Conservation (phyloP, 1,140 invertebrate species). For the Panagrolaimus sp. region DNA sequence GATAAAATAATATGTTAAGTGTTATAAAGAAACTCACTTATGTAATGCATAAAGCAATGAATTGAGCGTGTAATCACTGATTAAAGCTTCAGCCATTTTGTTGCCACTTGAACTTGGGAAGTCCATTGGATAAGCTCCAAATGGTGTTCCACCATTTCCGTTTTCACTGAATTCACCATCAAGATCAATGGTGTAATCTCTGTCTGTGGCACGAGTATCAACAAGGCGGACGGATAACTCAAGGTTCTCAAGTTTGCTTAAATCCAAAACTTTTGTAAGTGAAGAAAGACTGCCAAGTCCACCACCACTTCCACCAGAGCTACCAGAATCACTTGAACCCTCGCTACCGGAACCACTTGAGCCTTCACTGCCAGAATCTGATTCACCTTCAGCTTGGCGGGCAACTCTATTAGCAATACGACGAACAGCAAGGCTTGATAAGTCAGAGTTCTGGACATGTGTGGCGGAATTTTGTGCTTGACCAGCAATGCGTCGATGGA, state of each 20-base stretch:
- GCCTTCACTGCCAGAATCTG: too few species aligned
- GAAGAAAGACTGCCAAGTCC: too few species aligned
- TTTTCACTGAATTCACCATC: conserved; percentile 21
- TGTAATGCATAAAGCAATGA: conserved; percentile 53
- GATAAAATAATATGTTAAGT: neutral
- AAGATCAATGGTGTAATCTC: conserved; percentile 52
- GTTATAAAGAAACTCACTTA: conserved; percentile 24
- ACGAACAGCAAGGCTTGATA: neutral
- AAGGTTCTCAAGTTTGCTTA: conserved; percentile 46
- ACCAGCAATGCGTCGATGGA: too few species aligned
- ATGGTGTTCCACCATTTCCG: conserved; percentile 45
- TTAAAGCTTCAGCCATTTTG: conserved; percentile 53
- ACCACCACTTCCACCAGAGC: too few species aligned
- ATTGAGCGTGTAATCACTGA: conserved; percentile 53
- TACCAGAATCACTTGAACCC: too few species aligned
- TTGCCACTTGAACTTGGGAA: conserved; percentile 41
- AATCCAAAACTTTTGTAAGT: too few species aligned
- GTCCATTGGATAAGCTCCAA: conserved; percentile 54
- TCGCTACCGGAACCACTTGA: too few species aligned
- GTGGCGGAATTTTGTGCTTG: too few species aligned
- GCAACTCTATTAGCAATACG: conserved; percentile 4
- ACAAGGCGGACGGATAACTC: conserved; percentile 49
- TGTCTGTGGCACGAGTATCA: conserved; percentile 49
- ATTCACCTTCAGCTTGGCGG: conserved; percentile 1
- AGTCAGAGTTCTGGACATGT: too few species aligned